Evolutionary conservation across 2,888 invertebrate species (phyloP).

Genomic region (Hydroisotoma schaefferi): DNA sequence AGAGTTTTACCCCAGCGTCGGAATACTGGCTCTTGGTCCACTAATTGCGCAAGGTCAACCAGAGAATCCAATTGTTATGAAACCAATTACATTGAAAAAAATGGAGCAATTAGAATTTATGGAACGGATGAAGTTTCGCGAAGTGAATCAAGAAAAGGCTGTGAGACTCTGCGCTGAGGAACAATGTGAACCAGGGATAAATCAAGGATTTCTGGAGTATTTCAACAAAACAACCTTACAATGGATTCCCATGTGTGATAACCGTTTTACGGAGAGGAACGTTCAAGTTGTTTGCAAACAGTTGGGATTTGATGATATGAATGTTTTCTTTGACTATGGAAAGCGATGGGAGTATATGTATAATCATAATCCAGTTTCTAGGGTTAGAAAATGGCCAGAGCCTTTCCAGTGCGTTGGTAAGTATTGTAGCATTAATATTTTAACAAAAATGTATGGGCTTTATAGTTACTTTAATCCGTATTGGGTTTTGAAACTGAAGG

Average conservation of each 20-base stretch:
- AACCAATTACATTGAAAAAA: conserved; percentile 55
- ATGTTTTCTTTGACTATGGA: conserved; percentile 82
- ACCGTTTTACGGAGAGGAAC: conserved; percentile 86
- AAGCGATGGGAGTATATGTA: conserved; percentile 83
- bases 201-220: conserved; percentile 88
- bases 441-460: not conserved
- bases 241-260: conserved; percentile 96
- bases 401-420: conserved; percentile 66
- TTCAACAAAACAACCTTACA: conserved; percentile 92
- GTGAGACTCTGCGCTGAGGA: conserved; percentile 75
- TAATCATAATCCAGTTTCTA: conserved; percentile 77
- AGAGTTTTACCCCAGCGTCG: conserved; percentile 93
- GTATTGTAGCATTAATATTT: not conserved
- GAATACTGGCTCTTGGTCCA: conserved; percentile 88
- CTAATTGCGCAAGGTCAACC: conserved; percentile 76
- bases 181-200: conserved; percentile 61
- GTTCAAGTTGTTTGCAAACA: conserved; percentile 95
- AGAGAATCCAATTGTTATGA: conserved; percentile 73
- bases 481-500: conserved; percentile 48
- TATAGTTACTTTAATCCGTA: not conserved
- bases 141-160: conserved; percentile 23
- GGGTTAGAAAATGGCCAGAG: conserved; percentile 93
- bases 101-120: conserved; percentile 17
- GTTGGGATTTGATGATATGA: conserved; percentile 81
- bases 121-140: not conserved